Conservation (phyloP, 2,797 vertebrate species). For the Helarctos malayanus region DNA sequence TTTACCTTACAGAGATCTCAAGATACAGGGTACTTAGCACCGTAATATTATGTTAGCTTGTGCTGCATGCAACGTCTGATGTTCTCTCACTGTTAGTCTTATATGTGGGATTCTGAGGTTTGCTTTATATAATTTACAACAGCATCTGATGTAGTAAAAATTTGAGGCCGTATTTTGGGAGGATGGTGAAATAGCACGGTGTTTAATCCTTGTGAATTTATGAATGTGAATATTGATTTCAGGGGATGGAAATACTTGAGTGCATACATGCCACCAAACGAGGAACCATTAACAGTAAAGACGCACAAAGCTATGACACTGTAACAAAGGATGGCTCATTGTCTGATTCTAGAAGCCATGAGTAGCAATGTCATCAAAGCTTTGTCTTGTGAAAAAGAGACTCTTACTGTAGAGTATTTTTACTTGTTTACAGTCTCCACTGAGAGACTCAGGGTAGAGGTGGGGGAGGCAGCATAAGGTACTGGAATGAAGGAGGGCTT, state of each 20-base stretch:
- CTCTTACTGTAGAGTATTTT: neutral
- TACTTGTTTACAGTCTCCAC: neutral
- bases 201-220: constrained; percentile 11
- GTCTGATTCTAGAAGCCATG: constrained; percentile 17
- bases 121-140: neutral
- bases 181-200: neutral
- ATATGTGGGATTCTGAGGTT: neutral
- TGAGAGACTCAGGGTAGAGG: neutral
- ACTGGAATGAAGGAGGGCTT: neutral
- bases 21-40: neutral
- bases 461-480: neutral
- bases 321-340: neutral
- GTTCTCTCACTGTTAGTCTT: neutral
- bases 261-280: neutral
- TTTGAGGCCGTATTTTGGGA: neutral
- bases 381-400: neutral
- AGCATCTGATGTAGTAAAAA: neutral
- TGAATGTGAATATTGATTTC: neutral
- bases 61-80: neutral
- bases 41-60: neutral
- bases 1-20: neutral
- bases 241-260: neutral
- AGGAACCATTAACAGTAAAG: neutral
- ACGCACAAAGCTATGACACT: neutral
- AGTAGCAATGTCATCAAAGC: neutral